These are phyloP conservation scores for Caenorhabditis afra DNA, from an alignment of 2,888 invertebrate species.

Conservation along the genomic window DNA sequence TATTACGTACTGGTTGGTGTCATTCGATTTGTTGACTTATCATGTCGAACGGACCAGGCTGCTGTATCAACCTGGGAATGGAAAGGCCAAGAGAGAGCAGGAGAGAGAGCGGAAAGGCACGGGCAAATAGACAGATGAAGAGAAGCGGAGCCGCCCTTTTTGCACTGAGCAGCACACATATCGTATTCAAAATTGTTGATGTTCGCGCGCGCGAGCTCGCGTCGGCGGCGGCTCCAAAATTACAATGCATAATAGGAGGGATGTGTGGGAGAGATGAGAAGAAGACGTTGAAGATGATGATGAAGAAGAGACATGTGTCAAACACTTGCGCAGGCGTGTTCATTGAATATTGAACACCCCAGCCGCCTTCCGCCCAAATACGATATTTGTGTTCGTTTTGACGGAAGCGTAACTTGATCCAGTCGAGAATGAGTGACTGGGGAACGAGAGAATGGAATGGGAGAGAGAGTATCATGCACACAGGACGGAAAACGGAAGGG, in stretches of 20 bases:
- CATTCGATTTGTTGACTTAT: constrained; percentile 47
- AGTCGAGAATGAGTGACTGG: background rate
- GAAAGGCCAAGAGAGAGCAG: constrained; percentile 7
- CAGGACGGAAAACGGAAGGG: background rate
- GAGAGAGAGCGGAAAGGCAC: constrained; percentile 6
- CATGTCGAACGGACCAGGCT: constrained; percentile 19
- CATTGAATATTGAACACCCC: constrained; percentile 58
- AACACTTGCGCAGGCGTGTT: constrained; percentile 58
- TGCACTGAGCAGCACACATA: constrained; percentile 18
- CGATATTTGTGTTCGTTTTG: constrained; percentile 50
- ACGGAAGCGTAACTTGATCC: constrained; percentile 30
- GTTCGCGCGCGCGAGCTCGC: too few relatives aligned
- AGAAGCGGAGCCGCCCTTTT: background rate
- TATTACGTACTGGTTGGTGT: constrained; percentile 48
- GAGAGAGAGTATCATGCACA: constrained; percentile 23
- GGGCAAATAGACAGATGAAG: too few relatives aligned
- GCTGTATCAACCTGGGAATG: constrained; percentile 52
- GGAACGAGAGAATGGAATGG: background rate
- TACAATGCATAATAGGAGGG: constrained; percentile 51
- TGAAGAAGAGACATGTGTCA: constrained; percentile 58
- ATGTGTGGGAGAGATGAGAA: background rate
- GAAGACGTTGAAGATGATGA: too few relatives aligned
- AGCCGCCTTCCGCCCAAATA: background rate
- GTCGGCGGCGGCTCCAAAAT: constrained; percentile 21
- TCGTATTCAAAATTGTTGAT: constrained; percentile 40